A percentile compares a stretch with the other conserved stretches of the same genome.
phyloP scores from a whole-genome alignment of 1,140 invertebrate species.

The Heliconius nattereri region DNA sequence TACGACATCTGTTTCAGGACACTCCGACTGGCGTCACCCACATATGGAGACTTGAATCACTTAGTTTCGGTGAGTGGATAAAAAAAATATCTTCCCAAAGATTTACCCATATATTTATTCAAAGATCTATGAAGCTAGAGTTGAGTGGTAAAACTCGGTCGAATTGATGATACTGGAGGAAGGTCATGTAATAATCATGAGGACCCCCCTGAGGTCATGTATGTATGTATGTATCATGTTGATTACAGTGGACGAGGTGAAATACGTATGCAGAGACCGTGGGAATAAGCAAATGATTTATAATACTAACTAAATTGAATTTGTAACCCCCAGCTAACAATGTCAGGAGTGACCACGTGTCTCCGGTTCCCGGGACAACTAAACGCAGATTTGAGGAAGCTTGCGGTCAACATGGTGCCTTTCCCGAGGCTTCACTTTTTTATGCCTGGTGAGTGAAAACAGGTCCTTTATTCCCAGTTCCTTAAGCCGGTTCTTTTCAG shows the following conservation, averaged over 20 bases:
- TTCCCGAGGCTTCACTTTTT: slow-evolving; percentile 87
- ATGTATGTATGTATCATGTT: too few relatives aligned
- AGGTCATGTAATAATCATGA: too few relatives aligned
- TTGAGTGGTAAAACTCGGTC: too few relatives aligned
- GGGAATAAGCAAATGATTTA: too few relatives aligned
- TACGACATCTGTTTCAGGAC: slow-evolving; percentile 96
- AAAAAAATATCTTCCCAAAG: neutral
- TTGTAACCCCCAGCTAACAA: slow-evolving; percentile 84
- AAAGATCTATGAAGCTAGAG: too few relatives aligned
- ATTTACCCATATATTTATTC: too few relatives aligned
- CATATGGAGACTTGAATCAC: slow-evolving; percentile 90
- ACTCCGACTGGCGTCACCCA: slow-evolving; percentile 88
- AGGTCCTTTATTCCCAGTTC: too few relatives aligned
- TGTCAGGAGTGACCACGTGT: slow-evolving; percentile 93
- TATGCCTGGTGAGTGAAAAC: slow-evolving; percentile 83
- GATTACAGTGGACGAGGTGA: too few relatives aligned
- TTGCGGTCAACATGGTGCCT: slow-evolving; percentile 83
- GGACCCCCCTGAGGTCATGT: too few relatives aligned
- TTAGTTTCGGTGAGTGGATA: slow-evolving; percentile 83
- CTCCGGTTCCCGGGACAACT: slow-evolving; percentile 89
- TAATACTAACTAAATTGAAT: neutral
- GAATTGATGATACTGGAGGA: too few relatives aligned
- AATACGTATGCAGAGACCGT: too few relatives aligned
- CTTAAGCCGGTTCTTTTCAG: too few relatives aligned
- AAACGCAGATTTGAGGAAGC: slow-evolving; percentile 94